Percentiles rank a stretch among this genome's conserved stretches.
Evolutionary conservation across 2,797 vertebrate genomes (phyloP).

Genomic region (Uromys caudimaculatus): DNA sequence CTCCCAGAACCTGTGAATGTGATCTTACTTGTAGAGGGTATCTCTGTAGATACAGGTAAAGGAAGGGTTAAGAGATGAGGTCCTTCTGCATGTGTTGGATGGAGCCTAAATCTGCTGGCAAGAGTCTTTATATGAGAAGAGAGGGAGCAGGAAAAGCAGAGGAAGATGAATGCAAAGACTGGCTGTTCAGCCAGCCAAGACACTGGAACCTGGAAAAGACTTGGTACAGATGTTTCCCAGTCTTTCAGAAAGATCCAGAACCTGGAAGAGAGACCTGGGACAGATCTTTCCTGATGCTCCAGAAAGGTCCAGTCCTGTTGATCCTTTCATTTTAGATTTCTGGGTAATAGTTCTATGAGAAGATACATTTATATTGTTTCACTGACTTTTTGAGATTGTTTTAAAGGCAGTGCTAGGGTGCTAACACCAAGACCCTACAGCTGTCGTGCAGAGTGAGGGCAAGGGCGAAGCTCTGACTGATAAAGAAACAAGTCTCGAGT

Average conservation of each 20-base stretch:
- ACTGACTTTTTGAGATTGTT: not conserved
- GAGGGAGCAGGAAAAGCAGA: not conserved
- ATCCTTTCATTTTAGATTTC: not conserved
- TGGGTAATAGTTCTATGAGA: not conserved
- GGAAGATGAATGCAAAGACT: not conserved
- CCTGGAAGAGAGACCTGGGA: too few relatives aligned
- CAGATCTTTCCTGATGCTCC: not conserved
- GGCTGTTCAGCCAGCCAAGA: not conserved
- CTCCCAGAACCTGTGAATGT: not conserved
- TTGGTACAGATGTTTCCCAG: not conserved
- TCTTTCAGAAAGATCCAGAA: not conserved
- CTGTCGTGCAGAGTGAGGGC: not conserved
- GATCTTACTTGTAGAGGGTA: not conserved
- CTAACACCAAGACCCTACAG: not conserved
- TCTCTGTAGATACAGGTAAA: conserved; percentile 13
- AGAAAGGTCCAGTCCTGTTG: not conserved
- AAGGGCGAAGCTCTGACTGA: not conserved
- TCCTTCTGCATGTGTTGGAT: not conserved
- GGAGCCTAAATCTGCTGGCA: not conserved
- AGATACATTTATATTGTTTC: not conserved
- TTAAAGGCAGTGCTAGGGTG: not conserved
- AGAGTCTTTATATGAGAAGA: conserved; percentile 10
- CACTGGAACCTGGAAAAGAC: too few relatives aligned
- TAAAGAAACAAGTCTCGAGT: not conserved
- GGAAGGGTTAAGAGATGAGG: not conserved